Conservation (phyloP, 2,113 vertebrate genomes). For the Sula dactylatra region DNA sequence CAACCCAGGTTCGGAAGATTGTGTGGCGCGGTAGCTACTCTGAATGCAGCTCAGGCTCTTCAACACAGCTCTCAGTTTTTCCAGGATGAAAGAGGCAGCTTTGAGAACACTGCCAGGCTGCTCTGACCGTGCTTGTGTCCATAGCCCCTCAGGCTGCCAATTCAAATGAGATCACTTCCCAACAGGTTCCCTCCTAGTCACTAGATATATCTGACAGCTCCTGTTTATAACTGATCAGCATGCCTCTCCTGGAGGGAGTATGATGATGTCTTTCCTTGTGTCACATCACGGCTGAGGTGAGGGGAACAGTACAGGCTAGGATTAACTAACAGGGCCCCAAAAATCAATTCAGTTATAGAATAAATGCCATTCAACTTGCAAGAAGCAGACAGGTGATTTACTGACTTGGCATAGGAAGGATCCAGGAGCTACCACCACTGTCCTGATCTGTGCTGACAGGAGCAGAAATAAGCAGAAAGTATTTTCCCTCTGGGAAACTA, state of each 20-base stretch:
- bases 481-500: not conserved
- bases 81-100: fast-evolving
- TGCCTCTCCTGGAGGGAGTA: not conserved
- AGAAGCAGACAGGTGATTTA: not conserved
- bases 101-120: not conserved
- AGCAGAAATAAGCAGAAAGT: not conserved
- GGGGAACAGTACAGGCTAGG: not conserved
- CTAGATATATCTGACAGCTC: not conserved
- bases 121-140: not conserved
- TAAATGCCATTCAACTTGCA: not conserved
- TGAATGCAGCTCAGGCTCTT: not conserved
- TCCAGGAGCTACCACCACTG: not conserved
- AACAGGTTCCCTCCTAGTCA: not conserved
- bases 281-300: not conserved
- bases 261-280: not conserved
- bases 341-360: not conserved
- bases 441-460: not conserved
- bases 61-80: fast-evolving
- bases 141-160: not conserved
- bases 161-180: not conserved
- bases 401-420: not conserved
- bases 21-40: not conserved
- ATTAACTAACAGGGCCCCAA: not conserved
- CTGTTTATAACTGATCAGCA: not conserved
- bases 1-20: not conserved